phyloP scores from a whole-genome alignment of 2,888 invertebrate genomes.

The Pseudanteris insignis region DNA sequence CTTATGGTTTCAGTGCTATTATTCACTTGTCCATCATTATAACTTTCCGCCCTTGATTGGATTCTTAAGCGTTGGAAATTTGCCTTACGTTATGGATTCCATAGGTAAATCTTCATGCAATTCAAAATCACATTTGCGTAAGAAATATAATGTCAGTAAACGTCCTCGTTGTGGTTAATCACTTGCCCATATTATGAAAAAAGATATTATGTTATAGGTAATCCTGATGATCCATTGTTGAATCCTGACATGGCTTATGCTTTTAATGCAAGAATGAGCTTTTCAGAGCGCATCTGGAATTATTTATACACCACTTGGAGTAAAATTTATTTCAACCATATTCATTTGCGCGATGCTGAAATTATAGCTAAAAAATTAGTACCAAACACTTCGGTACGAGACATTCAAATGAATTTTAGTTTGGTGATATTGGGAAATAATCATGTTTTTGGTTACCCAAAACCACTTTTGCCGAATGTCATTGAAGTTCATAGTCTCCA shows the following conservation, averaged over 20 bases:
- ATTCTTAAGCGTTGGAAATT: slow-evolving; percentile 61
- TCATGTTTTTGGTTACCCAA: slow-evolving; percentile 60
- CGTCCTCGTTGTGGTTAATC: too few species aligned
- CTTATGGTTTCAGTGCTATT: slow-evolving; percentile 62
- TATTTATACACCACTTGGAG: slow-evolving; percentile 57
- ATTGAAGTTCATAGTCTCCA: slow-evolving; percentile 60
- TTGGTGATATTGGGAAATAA: slow-evolving; percentile 59
- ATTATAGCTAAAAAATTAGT: slow-evolving; percentile 52
- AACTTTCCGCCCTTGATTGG: slow-evolving; percentile 59
- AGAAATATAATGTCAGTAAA: too few species aligned
- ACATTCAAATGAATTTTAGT: slow-evolving; percentile 59
- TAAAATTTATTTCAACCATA: slow-evolving; percentile 55
- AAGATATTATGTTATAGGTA: slow-evolving; percentile 52
- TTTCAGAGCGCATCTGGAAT: slow-evolving; percentile 53
- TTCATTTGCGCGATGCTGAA: slow-evolving; percentile 56
- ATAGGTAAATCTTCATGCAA: slow-evolving; percentile 53
- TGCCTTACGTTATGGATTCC: slow-evolving; percentile 61
- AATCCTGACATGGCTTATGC: slow-evolving; percentile 62
- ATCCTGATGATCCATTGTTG: slow-evolving; percentile 58
- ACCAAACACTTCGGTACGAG: slow-evolving; percentile 50
- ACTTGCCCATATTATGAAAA: too few species aligned
- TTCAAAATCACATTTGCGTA: too few species aligned
- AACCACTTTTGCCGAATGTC: slow-evolving; percentile 58
- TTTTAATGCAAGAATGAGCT: slow-evolving; percentile 56
- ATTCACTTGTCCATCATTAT: slow-evolving; percentile 56